A percentile compares a stretch with the other conserved stretches of the same genome.
These are phyloP conservation scores for Hoplias malabaricus DNA, from an alignment of 2,113 vertebrate species.

Conservation along the genomic window DNA sequence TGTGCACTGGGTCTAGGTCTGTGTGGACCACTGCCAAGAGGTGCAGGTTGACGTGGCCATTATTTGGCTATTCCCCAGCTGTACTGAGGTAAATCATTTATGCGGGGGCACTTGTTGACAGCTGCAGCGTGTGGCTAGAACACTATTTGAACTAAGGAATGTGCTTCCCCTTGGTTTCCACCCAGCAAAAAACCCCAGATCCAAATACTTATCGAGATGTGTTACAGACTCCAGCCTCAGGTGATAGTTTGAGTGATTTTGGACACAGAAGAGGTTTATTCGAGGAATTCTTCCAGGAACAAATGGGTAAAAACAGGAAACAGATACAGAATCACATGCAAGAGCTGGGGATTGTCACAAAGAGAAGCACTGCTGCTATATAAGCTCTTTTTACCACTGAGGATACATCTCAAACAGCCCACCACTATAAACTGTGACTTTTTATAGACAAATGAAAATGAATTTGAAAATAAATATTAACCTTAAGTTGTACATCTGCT, in stretches of 20 bases:
- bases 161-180: neutral
- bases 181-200: constrained; percentile 9
- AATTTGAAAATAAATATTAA: constrained; percentile 1
- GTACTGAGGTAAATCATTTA: constrained; percentile 8
- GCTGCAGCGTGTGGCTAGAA: neutral
- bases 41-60: neutral
- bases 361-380: neutral
- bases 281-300: constrained; percentile 7
- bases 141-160: neutral
- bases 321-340: constrained; percentile 20
- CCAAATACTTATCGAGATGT: constrained; percentile 25
- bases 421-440: constrained; percentile 5
- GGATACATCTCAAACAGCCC: neutral
- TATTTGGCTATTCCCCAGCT: neutral
- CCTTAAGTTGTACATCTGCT: neutral
- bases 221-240: constrained; percentile 24
- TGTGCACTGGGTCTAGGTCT: neutral
- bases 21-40: neutral
- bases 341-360: constrained; percentile 23
- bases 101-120: neutral
- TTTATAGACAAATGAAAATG: neutral
- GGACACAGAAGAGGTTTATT: constrained; percentile 20
- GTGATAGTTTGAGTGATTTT: constrained; percentile 6
- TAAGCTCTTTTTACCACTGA: constrained; percentile 15
- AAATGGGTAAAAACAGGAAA: constrained; percentile 28